Evolutionary conservation across 2,888 invertebrate genomes (phyloP), one percentile per base, ranked within the genome.

Genomic region (Troilus luridus): DNA sequence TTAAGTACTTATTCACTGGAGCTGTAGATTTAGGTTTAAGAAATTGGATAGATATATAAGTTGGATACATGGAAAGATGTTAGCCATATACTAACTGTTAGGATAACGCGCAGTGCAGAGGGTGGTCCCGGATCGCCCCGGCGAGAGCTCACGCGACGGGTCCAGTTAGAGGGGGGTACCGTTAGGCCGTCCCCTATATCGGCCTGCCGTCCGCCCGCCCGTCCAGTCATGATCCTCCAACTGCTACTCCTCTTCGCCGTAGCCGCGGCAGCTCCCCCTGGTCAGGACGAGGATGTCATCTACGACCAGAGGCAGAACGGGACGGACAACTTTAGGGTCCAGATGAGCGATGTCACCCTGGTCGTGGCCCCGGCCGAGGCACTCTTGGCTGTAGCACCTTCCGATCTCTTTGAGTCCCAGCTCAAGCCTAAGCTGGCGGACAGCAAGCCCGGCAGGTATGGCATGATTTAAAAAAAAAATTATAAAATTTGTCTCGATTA

Each of bases 271-370:
- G 56, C 85, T 62, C 85, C 41, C 10, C 85, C 58, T 17, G 27
- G 14, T 64, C 77, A 41, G 1, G 92, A 92, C 60, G 91, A 91
- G 77, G 92, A 93, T 54, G 93, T 92, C 59, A 60, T 93, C 92
- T 96, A 96, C 94, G 97, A 97, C 94, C 97, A 97, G 93, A 94
- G 97, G 12, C 97, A 97, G 94, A 97, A 97, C 93, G 97, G 97
- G 1, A 95, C 96, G 0, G 97, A 97, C 93, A 97, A 97, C 94
- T 95, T 96, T 92, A 95, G 97, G 27, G 94, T 97, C 17, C 96
- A 96, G 93, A 95, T 97, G 89, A 96, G 96, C 93, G 97, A 96
- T 21, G 95, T 97, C n/a, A 95, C 96, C 21, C 94, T 97, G 62
- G 96, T 96, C 6, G 94, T 96, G 81, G 96, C 96, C 0, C 96